Conservation (phyloP, 2,888 invertebrate genomes). For the Therioaphis trifolii region DNA sequence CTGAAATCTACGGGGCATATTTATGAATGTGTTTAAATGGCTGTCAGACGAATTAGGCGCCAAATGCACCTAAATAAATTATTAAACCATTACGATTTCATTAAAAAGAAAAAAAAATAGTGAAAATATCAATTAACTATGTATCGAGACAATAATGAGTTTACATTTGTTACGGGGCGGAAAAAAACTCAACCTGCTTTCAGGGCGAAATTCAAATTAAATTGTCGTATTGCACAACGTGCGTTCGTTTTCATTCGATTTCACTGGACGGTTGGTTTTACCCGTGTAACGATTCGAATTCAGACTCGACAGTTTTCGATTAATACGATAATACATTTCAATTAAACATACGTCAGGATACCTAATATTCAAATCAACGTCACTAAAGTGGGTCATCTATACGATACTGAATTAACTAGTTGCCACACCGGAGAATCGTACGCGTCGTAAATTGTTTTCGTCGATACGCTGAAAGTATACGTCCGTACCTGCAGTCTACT, state of each 20-base stretch:
- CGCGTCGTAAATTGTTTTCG: neutral
- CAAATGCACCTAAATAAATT: neutral
- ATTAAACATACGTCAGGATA: neutral
- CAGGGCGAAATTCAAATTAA: neutral
- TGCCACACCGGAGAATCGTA: too few relatives aligned
- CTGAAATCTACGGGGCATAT: neutral
- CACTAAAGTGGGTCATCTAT: neutral
- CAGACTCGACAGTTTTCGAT: slow-evolving; percentile 1
- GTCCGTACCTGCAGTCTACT: too few relatives aligned
- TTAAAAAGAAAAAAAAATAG: neutral
- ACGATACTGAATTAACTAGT: neutral
- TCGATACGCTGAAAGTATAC: neutral
- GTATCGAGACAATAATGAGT: neutral
- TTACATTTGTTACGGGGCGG: neutral
- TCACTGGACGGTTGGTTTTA: neutral
- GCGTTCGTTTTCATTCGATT: neutral
- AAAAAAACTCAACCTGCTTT: neutral
- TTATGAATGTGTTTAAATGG: neutral
- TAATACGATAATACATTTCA: neutral
- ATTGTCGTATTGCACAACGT: neutral
- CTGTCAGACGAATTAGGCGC: neutral
- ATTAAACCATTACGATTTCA: neutral
- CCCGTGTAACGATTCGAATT: neutral
- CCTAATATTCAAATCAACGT: neutral
- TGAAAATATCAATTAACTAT: neutral